Evolutionary conservation across 2,113 vertebrate species (phyloP), one percentile per base, ranked within the genome.

Genomic region (Condylura cristata): DNA sequence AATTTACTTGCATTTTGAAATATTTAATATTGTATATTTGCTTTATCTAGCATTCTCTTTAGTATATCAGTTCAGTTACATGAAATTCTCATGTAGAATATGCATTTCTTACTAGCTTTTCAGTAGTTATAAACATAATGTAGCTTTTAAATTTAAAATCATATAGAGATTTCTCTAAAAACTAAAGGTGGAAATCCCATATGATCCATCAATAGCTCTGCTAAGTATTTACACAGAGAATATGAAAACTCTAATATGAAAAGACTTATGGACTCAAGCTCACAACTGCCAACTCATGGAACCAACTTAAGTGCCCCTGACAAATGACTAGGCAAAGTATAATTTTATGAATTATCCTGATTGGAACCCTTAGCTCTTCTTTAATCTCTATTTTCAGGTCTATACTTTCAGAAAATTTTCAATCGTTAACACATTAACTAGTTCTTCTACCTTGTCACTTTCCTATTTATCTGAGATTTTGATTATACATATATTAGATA

Each of bases 101-200:
- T 32, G 65, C 78, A n/a, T 70, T 32, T 58, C 37, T 92, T 84
- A 2, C 0, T 75, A 39, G 2, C 17, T 65, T 1, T 80, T 51
- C 60, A 61, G 1, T 87, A 44, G 30, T 79, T 65, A 76, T 46
- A 66, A 78, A 79, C 30, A 8, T 12, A 51, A 61, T 18, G 17
- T 10, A 26, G 60, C 80, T 91, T 41, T 93, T 41, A 87, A 80
- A 80, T 74, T 68, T 61, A 88, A 91, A 88, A 26, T 30, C 70
- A 16, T 51, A 51, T 56, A 56, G 53, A 56, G 53, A 56, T 56
- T 22, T 56, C 6, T 22, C 20, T 22, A 18, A 18, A 18, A 53
- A 53, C 20, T 56, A 56, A 56, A 56, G 22, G 2, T 8, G 9
- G 53, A 56, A 22, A 56, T 16, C 11, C 51, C 6, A 53, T 20